Conservation (phyloP, 2,888 invertebrate species). For the Epistrophe eligans region DNA sequence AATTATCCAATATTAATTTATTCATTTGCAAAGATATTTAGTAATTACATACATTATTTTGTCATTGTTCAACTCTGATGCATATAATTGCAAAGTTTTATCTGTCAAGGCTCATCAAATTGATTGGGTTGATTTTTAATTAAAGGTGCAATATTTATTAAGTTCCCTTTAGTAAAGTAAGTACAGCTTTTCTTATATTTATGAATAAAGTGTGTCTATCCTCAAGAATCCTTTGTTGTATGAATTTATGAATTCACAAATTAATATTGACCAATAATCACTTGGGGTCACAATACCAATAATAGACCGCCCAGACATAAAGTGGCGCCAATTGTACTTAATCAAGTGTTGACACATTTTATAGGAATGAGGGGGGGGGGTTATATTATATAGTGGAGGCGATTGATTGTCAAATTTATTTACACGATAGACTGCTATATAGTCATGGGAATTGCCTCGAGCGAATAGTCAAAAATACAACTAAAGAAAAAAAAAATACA, state of each 20-base stretch:
- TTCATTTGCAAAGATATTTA: no score
- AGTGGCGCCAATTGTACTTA: constrained; percentile 47
- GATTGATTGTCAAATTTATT: constrained; percentile 38
- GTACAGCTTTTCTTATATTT: background rate
- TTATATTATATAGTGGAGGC: background rate
- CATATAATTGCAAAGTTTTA: background rate
- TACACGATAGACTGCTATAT: background rate
- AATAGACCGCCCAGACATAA: constrained; percentile 31
- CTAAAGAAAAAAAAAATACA: constrained; percentile 24
- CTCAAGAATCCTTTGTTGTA: background rate
- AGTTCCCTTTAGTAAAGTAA: background rate
- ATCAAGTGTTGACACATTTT: constrained; percentile 62
- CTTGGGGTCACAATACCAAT: constrained; percentile 27
- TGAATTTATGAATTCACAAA: constrained; percentile 3
- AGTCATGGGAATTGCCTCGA: constrained; percentile 3
- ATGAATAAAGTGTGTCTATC: background rate
- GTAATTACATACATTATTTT: no score
- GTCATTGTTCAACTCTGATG: background rate
- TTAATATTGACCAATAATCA: constrained; percentile 24
- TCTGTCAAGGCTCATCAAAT: background rate
- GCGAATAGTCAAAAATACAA: background rate
- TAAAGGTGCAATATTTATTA: constrained; percentile 11
- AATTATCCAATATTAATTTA: no score
- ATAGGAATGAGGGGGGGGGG: background rate
- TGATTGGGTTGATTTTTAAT: constrained; percentile 17